phyloP scores from a whole-genome alignment of 2,113 vertebrate genomes.

The Psilopsiagon aymara region DNA sequence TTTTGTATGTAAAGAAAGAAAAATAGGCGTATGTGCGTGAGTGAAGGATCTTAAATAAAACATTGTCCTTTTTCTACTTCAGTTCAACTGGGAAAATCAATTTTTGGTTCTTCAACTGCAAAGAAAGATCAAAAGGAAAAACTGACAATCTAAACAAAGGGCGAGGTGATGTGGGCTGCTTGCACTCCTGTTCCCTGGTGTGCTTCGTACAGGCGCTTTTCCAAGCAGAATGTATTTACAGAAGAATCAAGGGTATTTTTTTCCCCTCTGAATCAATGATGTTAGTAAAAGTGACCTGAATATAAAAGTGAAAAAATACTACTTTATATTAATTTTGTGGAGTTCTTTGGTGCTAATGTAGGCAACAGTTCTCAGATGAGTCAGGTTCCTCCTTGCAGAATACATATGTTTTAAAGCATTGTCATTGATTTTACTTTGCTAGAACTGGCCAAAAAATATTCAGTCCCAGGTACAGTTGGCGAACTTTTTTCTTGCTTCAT shows the following conservation, averaged over 20 bases:
- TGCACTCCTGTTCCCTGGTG: conserved; percentile 53
- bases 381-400: not conserved
- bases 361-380: not conserved
- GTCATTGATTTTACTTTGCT: not conserved
- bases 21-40: conserved; percentile 45
- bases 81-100: conserved; percentile 73
- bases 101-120: conserved; percentile 68
- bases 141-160: conserved; percentile 66
- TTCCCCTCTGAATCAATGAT: not conserved
- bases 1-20: conserved; percentile 69
- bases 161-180: conserved; percentile 22
- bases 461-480: not conserved
- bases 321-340: not conserved
- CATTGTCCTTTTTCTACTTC: conserved; percentile 62
- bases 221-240: conserved; percentile 54
- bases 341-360: not conserved
- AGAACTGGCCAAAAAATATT: not conserved
- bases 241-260: not conserved
- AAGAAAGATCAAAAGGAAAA: conserved; percentile 73
- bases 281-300: not conserved
- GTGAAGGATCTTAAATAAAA: conserved; percentile 74
- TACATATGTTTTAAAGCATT: not conserved
- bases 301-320: not conserved
- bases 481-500: not conserved
- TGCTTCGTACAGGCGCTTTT: conserved; percentile 37